Evolutionary conservation across 2,888 invertebrate species (phyloP).

Genomic region (Homarus gammarus): DNA sequence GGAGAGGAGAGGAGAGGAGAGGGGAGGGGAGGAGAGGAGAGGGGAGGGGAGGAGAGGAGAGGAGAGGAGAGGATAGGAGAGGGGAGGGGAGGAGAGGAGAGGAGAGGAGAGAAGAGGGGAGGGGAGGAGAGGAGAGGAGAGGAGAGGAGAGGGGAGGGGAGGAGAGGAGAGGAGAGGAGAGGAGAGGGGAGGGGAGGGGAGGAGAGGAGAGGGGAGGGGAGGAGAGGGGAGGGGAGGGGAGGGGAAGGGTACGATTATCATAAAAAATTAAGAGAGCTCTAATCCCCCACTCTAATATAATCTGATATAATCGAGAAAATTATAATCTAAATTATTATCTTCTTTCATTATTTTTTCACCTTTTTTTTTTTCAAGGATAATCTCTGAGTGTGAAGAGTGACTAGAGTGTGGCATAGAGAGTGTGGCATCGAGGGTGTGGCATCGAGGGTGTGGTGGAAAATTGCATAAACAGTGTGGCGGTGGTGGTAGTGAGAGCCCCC

Average conservation of each 20-base stretch:
- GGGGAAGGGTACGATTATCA: background rate
- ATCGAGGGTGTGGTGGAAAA: too few species aligned
- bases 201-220: background rate
- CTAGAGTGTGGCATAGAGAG: background rate
- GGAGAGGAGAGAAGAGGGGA: constrained; percentile 7
- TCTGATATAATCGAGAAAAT: too few species aligned
- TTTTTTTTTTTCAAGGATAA: too few species aligned
- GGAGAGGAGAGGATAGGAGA: background rate
- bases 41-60: background rate
- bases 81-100: background rate
- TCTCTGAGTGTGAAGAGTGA: too few species aligned
- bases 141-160: background rate
- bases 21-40: background rate
- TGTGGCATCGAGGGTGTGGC: too few species aligned
- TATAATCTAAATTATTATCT: too few species aligned
- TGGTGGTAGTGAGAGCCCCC: too few species aligned
- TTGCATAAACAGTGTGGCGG: too few species aligned
- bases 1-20: background rate
- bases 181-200: background rate
- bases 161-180: background rate
- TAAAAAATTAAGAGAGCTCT: too few species aligned
- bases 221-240: background rate
- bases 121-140: background rate
- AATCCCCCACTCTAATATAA: too few species aligned
- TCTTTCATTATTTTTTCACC: too few species aligned